Percentiles rank a stretch among this genome's conserved stretches.
Evolutionary conservation across 2,113 vertebrate species (phyloP).

Genomic region (Bostrychus sinensis): DNA sequence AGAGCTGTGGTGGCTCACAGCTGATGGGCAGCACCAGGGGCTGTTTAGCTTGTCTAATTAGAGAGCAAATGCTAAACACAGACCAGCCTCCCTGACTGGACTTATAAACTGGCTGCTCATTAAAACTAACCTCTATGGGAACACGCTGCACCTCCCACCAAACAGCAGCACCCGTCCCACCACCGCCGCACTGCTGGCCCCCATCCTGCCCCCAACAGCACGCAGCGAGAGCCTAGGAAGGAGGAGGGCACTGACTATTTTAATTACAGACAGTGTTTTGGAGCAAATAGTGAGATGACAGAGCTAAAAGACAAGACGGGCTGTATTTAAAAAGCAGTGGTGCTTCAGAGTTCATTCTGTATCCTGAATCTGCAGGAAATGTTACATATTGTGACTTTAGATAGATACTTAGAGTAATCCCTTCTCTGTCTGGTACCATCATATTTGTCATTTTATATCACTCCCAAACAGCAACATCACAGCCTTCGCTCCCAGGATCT

Average conservation of each 20-base stretch:
- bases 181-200: background rate
- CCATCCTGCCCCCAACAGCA: slow-evolving; percentile 5
- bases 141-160: slow-evolving; percentile 11
- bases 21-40: slow-evolving; percentile 61
- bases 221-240: slow-evolving; percentile 5
- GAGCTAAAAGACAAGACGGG: background rate
- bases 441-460: too few relatives aligned
- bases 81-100: slow-evolving; percentile 72
- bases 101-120: slow-evolving; percentile 77
- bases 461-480: too few relatives aligned
- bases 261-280: background rate
- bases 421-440: too few relatives aligned
- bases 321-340: background rate
- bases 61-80: slow-evolving; percentile 77
- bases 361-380: too few relatives aligned
- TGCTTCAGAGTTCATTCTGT: too few relatives aligned
- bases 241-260: background rate
- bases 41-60: slow-evolving; percentile 79
- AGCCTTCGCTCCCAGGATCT: too few relatives aligned
- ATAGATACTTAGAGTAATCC: too few relatives aligned
- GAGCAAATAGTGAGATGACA: background rate
- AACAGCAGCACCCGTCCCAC: background rate
- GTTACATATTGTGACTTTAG: too few relatives aligned
- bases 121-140: slow-evolving; percentile 65
- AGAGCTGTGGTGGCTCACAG: slow-evolving; percentile 20